Base-by-base conservation (phyloP, 1,140 invertebrate species). In the Meteorus sp. region DNA sequence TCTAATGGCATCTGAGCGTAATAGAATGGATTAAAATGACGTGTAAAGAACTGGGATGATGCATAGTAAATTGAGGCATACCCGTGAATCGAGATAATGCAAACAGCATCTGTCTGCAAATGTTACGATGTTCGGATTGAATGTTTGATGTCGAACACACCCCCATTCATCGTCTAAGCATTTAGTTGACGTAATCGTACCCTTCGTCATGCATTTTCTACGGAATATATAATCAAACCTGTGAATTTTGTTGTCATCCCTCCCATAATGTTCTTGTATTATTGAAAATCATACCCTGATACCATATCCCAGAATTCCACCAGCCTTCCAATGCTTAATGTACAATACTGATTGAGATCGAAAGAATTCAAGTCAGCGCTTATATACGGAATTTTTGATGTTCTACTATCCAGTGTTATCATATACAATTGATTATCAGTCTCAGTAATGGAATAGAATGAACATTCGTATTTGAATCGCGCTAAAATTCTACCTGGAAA, bases 21-120 rank as follows among this genome's bases (percentile, higher is more conserved):
- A 53, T 33, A 13, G 8, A 13, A 17, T 8, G 9, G 22, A 2
- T 22, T 5, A 3, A 2, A 29, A 13, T 29, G 33, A 31, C 13
- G 17, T 9, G 4, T 29, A 5, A 29, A 29, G 9, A 29, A 29
- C 4, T 5, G 9, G 4, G 27, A 29, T 27, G 25, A 51, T 51
- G 19, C 13, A 31, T 9, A 27, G 3, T n/a, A 15, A 51, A 17
- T 31, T 43, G 53, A 22, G 50, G 53, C 59, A 68, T 64, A 75
- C 73, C 43, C 78, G 71, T 13, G 37, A 56, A 54, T 80, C 78
- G 23, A 77, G 53, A 63, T 77, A 74, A 70, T 76, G 65, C 6
- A 77, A 29, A 44, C 72, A 77, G 53, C 73, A 73, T 68, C 76
- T 71, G 22, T 80, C 73, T 13, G 63, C 56, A 11, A 70, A 70